Conservation (phyloP, 2,113 vertebrate genomes). For the Dermatemys mawii region DNA sequence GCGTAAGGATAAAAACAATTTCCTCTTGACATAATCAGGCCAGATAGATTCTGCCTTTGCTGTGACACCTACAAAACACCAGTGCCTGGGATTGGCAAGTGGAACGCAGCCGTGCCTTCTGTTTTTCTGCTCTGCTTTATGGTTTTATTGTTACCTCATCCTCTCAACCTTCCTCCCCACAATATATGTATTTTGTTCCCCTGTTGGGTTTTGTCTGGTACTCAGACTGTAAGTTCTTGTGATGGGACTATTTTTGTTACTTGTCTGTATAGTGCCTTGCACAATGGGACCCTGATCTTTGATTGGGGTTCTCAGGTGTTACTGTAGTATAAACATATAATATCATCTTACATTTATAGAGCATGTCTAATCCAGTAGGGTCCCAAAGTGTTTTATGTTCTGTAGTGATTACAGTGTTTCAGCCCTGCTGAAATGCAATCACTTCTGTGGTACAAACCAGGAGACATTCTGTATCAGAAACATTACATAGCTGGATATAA, state of each 20-base stretch:
- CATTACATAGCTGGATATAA: neutral
- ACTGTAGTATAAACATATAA: neutral
- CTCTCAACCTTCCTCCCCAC: neutral
- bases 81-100: neutral
- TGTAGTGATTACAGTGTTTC: neutral
- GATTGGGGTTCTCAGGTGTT: neutral
- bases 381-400: rapidly evolving
- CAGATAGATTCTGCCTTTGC: neutral
- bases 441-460: rapidly evolving
- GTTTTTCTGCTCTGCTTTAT: neutral
- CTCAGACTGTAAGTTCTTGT: neutral
- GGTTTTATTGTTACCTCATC: neutral
- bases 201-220: neutral
- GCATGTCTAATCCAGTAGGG: neutral
- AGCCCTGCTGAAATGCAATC: neutral
- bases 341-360: neutral
- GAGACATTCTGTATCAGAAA: neutral
- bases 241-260: neutral
- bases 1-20: neutral
- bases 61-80: neutral
- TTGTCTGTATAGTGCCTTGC: neutral
- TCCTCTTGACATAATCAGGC: neutral
- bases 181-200: neutral
- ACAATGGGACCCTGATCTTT: neutral
- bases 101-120: neutral